Conservation (phyloP, 2,888 invertebrate species). For the Ypsolopha scabrella region DNA sequence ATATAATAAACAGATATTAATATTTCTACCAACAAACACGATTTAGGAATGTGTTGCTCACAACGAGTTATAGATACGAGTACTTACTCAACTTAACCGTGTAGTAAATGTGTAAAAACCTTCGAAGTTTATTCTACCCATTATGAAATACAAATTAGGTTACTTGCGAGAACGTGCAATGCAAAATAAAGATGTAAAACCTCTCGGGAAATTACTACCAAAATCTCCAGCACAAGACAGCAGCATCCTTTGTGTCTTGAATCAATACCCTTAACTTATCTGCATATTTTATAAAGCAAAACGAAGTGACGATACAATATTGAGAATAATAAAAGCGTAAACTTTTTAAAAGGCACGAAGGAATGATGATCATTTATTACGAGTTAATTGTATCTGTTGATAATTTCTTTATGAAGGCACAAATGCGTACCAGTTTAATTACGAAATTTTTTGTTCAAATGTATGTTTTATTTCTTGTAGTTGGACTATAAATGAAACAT, state of each 20-base stretch:
- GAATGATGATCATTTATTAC: too few relatives aligned
- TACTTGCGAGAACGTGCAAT: conserved; percentile 16
- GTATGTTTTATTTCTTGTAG: too few relatives aligned
- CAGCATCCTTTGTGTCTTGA: conserved; percentile 59
- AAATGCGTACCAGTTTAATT: too few relatives aligned
- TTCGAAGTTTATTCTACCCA: not conserved
- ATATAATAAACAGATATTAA: too few relatives aligned
- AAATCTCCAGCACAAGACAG: conserved; percentile 56
- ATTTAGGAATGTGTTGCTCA: too few relatives aligned
- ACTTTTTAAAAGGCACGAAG: not conserved
- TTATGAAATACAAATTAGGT: not conserved
- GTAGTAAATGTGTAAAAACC: not conserved
- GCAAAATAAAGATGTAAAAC: conserved; percentile 47
- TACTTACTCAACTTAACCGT: too few relatives aligned
- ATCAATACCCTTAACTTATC: conserved; percentile 68
- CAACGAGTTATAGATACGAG: too few relatives aligned
- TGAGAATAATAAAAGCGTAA: conserved; percentile 15
- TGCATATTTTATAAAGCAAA: conserved; percentile 66
- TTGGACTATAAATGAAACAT: too few relatives aligned
- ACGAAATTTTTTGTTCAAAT: too few relatives aligned
- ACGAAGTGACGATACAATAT: conserved; percentile 47
- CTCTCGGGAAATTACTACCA: conserved; percentile 65
- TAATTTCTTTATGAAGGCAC: too few relatives aligned
- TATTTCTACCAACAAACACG: too few relatives aligned
- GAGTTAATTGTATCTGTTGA: too few relatives aligned